These are phyloP conservation scores for Corvus hawaiiensis DNA, from an alignment of 2,113 vertebrate species.

Conservation along the genomic window DNA sequence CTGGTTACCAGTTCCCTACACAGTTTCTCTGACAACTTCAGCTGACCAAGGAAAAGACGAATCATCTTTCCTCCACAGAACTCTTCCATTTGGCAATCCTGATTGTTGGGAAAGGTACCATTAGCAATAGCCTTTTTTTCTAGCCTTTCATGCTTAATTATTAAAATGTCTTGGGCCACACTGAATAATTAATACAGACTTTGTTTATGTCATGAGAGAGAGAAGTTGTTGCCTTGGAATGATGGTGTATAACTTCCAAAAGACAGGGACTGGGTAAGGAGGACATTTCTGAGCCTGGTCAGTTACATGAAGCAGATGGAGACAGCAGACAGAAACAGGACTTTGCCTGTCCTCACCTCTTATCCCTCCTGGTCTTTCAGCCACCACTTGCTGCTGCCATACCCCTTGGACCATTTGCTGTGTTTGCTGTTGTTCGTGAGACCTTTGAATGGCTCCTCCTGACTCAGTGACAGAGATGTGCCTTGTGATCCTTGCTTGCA, in stretches of 20 bases:
- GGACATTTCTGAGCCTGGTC: not conserved
- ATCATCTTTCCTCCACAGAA: not conserved
- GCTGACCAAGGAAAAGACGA: not conserved
- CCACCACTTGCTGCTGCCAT: not conserved
- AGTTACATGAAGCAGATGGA: not conserved
- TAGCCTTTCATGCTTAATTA: conserved; percentile 7
- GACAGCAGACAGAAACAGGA: not conserved
- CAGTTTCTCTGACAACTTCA: not conserved
- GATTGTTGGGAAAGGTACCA: not conserved
- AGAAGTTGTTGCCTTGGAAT: not conserved
- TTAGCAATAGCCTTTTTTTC: not conserved
- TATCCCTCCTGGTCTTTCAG: not conserved
- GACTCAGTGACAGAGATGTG: not conserved
- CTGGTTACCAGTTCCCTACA: not conserved
- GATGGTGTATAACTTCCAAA: not conserved
- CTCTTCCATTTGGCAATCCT: not conserved
- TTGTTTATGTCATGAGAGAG: not conserved
- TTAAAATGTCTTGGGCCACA: not conserved
- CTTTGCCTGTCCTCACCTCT: not conserved
- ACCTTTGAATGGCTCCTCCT: not conserved
- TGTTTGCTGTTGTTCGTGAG: accelerated
- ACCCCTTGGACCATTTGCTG: not conserved
- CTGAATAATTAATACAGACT: conserved; percentile 27
- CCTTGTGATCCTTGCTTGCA: not conserved
- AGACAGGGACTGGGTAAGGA: not conserved